phyloP scores from a whole-genome alignment of 2,797 vertebrate species.

The Acanthornis magna region DNA sequence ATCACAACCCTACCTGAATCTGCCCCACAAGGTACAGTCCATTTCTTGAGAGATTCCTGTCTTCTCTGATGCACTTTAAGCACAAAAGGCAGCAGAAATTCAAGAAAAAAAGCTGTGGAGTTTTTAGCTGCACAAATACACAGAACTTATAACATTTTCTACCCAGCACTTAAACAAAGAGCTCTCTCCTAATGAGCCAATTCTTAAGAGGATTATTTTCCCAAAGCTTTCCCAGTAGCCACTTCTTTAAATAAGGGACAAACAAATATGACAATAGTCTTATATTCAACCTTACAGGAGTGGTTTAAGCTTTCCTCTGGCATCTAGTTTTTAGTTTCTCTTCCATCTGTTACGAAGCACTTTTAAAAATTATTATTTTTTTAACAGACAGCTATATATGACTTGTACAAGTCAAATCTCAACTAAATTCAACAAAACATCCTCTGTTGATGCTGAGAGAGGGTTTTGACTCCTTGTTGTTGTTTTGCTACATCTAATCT shows the following conservation, averaged over 20 bases:
- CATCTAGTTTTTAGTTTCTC: background rate
- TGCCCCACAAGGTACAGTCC: background rate
- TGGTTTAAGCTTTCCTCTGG: background rate
- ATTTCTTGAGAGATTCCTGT: background rate
- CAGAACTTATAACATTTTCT: background rate
- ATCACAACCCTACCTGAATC: background rate
- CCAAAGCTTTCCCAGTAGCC: background rate
- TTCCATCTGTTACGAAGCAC: background rate
- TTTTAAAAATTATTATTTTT: background rate
- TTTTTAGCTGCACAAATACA: background rate
- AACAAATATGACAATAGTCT: background rate
- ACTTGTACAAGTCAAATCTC: background rate
- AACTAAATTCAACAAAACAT: background rate
- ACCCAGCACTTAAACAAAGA: background rate
- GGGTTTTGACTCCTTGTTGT: background rate
- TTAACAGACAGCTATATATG: background rate
- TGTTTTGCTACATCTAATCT: background rate
- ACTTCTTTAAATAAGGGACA: background rate
- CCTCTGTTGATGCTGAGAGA: background rate
- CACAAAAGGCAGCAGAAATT: background rate
- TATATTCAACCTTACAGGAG: background rate
- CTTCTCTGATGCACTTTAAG: background rate
- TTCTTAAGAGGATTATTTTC: background rate
- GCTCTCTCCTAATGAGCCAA: background rate
- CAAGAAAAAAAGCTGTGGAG: background rate